Evolutionary conservation across 2,113 vertebrate genomes (phyloP).

Genomic region (Grallaria varia): DNA sequence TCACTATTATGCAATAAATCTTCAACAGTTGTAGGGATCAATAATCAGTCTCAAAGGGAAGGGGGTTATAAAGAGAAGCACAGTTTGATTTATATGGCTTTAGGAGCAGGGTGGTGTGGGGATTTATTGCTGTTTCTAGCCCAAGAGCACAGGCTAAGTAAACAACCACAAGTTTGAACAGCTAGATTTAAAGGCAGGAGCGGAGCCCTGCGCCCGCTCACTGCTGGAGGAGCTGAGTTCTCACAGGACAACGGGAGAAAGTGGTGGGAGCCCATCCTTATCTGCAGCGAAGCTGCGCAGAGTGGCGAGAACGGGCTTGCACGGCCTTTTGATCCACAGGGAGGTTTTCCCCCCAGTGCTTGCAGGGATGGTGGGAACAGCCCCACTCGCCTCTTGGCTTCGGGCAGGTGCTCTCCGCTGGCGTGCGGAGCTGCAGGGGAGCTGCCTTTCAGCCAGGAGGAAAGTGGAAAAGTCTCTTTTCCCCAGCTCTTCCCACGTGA

Average conservation of each 20-base stretch:
- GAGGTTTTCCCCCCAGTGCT: background rate
- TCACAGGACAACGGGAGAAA: background rate
- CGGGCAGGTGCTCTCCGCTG: background rate
- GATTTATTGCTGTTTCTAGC: conserved; percentile 38
- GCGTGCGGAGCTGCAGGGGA: background rate
- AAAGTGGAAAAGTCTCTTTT: background rate
- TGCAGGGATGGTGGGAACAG: background rate
- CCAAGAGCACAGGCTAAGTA: conserved; percentile 38
- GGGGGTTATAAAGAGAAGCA: conserved; percentile 9
- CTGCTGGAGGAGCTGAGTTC: background rate
- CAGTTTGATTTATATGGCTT: conserved; percentile 53
- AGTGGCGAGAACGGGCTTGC: background rate
- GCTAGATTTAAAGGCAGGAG: background rate
- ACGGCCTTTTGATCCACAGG: background rate
- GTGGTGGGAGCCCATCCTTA: background rate
- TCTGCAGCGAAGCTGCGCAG: background rate
- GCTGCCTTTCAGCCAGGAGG: background rate
- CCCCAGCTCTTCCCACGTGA: background rate
- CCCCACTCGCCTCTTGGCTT: background rate
- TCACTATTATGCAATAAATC: conserved; percentile 47
- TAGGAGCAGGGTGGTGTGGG: background rate
- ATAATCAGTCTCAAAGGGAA: conserved; percentile 56
- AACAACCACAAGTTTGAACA: conserved; percentile 12
- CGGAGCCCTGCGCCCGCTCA: fast-evolving
- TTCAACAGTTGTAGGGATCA: conserved; percentile 54